A percentile compares a stretch with the other conserved stretches of the same genome.
Evolutionary conservation across 1,140 invertebrate genomes (phyloP).

Genomic region (Calliopsis andreniformis): DNA sequence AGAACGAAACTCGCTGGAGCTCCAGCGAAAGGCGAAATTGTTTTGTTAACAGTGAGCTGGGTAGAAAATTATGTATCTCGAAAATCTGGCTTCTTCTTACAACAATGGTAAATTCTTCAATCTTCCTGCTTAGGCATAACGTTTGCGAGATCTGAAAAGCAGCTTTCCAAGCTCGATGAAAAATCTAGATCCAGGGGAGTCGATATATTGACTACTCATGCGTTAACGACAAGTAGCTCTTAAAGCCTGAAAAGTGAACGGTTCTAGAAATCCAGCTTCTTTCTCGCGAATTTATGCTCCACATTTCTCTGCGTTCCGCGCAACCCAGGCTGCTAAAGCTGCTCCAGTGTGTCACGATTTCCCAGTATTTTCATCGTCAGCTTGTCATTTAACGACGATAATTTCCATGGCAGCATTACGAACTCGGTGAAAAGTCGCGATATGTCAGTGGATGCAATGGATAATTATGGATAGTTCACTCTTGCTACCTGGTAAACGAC

Average conservation of each 20-base stretch:
- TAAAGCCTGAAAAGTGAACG: not conserved
- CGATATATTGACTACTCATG: not conserved
- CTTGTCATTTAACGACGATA: conserved; percentile 34
- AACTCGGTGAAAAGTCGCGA: conserved; percentile 21
- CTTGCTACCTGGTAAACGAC: conserved; percentile 10
- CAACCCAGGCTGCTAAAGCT: conserved; percentile 9
- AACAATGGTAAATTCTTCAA: too few relatives aligned
- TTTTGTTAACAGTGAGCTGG: not conserved
- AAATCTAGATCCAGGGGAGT: not conserved
- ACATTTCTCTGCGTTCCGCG: not conserved
- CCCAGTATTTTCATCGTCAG: not conserved
- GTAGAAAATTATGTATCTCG: too few relatives aligned
- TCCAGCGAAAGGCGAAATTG: not conserved
- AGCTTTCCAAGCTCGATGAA: not conserved
- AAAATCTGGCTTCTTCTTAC: too few relatives aligned
- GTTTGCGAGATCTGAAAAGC: too few relatives aligned
- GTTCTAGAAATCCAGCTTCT: not conserved
- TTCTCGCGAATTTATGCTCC: conserved; percentile 12
- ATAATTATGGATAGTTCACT: conserved; percentile 28
- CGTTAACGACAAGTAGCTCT: not conserved
- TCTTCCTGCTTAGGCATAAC: too few relatives aligned
- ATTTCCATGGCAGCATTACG: conserved; percentile 25
- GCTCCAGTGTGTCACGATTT: conserved; percentile 16
- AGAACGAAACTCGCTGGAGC: not conserved
- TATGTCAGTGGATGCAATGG: conserved; percentile 9